Evolutionary conservation across 2,888 invertebrate species (phyloP).

Genomic region (Latheticus oryzae): DNA sequence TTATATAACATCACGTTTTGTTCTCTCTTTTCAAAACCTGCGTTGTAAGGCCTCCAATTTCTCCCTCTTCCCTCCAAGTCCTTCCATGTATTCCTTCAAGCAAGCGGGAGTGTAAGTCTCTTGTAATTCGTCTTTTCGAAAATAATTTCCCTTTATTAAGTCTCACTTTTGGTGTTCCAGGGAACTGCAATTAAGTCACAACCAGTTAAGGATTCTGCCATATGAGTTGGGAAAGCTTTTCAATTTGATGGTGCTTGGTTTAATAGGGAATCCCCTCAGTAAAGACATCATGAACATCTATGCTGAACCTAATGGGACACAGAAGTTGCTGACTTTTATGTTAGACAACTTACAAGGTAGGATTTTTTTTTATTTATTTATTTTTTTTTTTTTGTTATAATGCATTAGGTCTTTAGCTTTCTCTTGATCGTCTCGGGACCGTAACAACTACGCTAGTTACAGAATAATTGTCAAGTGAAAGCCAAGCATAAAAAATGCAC

Average conservation of each 20-base stretch:
- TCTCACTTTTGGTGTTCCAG: constrained; percentile 67
- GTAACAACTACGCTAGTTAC: constrained; percentile 29
- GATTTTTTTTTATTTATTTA: constrained; percentile 49
- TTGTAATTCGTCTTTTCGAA: constrained; percentile 18
- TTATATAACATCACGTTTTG: constrained; percentile 22
- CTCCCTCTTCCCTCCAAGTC: constrained; percentile 12
- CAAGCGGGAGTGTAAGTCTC: constrained; percentile 30
- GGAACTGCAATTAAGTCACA: constrained; percentile 94
- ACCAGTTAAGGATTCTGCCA: constrained; percentile 92
- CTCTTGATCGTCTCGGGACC: constrained; percentile 23
- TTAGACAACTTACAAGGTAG: constrained; percentile 96
- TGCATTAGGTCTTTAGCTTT: too few relatives aligned
- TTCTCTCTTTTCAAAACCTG: constrained; percentile 22
- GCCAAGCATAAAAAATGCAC: constrained; percentile 29
- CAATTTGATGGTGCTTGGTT: constrained; percentile 91
- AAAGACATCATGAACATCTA: constrained; percentile 93
- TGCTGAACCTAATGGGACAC: constrained; percentile 93
- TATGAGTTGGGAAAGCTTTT: constrained; percentile 98
- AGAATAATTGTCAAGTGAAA: constrained; percentile 29
- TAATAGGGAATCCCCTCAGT: constrained; percentile 93
- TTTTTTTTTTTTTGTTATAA: constrained; percentile 3
- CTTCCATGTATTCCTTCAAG: constrained; percentile 6
- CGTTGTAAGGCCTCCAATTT: constrained; percentile 12
- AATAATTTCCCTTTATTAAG: constrained; percentile 28
- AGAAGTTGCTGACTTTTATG: constrained; percentile 93